Evolutionary conservation across 2,888 invertebrate species (phyloP).

Genomic region (Melangyna quadrimaculata): DNA sequence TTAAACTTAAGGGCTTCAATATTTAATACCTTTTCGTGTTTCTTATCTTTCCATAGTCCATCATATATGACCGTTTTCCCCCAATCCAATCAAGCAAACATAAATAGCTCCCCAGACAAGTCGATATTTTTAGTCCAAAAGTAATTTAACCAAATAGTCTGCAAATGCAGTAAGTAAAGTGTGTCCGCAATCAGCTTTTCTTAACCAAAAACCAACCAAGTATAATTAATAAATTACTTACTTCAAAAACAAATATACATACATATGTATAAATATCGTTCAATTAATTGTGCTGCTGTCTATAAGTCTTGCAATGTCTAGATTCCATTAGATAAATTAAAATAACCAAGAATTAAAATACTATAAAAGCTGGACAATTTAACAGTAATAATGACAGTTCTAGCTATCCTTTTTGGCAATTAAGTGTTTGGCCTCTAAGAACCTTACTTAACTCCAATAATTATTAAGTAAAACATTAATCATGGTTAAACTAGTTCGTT

Average conservation of each 20-base stretch:
- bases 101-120: background rate
- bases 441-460: background rate
- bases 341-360: background rate
- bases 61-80: background rate
- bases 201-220: background rate
- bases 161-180: conserved; percentile 2
- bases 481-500: conserved; percentile 3
- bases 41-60: background rate
- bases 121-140: conserved; percentile 1
- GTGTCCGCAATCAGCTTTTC: background rate
- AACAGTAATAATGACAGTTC: background rate
- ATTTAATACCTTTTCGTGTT: background rate
- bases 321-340: conserved; percentile 54
- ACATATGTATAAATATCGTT: too few relatives aligned
- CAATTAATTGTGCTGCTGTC: conserved; percentile 17
- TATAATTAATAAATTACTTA: conserved; percentile 7
- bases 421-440: background rate
- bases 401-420: conserved; percentile 26
- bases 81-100: background rate
- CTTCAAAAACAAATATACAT: conserved; percentile 26
- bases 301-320: background rate
- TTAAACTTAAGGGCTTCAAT: background rate
- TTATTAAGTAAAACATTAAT: background rate
- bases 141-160: conserved; percentile 40
- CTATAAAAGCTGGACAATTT: conserved; percentile 24